Conservation (phyloP, 1,140 invertebrate genomes). For the Amphibalanus amphitrite region DNA sequence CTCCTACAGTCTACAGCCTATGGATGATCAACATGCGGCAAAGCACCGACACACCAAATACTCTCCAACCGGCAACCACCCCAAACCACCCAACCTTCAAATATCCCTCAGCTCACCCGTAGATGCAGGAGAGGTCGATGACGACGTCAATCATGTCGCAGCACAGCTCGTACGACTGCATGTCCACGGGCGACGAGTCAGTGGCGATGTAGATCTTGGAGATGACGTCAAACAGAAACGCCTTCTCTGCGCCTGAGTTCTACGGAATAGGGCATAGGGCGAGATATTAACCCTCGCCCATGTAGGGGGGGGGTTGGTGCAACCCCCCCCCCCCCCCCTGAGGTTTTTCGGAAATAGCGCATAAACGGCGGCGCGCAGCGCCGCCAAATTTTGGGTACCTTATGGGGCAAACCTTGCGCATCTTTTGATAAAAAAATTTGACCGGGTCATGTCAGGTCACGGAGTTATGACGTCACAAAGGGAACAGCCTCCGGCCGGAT, state of each 20-base stretch:
- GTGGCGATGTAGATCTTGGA: conserved; percentile 98
- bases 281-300: too few relatives aligned
- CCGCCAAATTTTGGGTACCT: too few relatives aligned
- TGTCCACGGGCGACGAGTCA: conserved; percentile 96
- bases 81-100: not conserved
- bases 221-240: conserved; percentile 46
- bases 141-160: conserved; percentile 99
- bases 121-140: conserved; percentile 96
- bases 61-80: not conserved
- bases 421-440: too few relatives aligned
- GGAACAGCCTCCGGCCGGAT: too few relatives aligned
- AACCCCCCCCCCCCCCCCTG: too few relatives aligned
- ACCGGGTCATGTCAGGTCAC: too few relatives aligned
- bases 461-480: too few relatives aligned
- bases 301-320: too few relatives aligned
- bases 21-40: not conserved
- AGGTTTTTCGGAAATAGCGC: too few relatives aligned
- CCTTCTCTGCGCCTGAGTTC: conserved; percentile 48
- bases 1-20: not conserved
- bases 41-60: not conserved
- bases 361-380: too few relatives aligned
- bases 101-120: conserved; percentile 53
- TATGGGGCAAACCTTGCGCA: too few relatives aligned
- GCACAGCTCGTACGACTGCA: conserved; percentile 98
- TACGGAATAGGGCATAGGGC: conserved; percentile 22